Conservation (phyloP, 2,113 vertebrate species). For the Cryptomyrus ogoouensis region DNA sequence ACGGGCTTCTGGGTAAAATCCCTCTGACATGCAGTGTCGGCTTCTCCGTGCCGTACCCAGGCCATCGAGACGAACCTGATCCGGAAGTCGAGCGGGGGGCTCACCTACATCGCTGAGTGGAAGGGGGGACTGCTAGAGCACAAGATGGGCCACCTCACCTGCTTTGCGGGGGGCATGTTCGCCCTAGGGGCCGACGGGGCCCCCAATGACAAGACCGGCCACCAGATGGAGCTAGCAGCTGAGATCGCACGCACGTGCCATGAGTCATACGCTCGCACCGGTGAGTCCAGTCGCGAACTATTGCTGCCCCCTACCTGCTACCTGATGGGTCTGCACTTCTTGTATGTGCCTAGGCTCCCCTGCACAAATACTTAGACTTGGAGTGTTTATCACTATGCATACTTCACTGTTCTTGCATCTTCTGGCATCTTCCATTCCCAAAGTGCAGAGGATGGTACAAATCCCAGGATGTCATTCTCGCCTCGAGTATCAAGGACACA, state of each 20-base stretch:
- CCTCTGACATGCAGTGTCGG: neutral
- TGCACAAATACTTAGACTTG: neutral
- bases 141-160: conserved; percentile 98
- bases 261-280: conserved; percentile 86
- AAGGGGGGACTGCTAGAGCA: conserved; percentile 94
- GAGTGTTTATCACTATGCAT: neutral
- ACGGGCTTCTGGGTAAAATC: neutral
- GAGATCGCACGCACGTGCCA: conserved; percentile 95
- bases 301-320: neutral
- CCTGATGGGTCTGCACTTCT: neutral
- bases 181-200: conserved; percentile 88
- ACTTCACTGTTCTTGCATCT: neutral
- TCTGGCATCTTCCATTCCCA: neutral
- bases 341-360: neutral
- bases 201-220: conserved; percentile 73
- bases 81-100: conserved; percentile 79
- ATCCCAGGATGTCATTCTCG: neutral
- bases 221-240: conserved; percentile 87
- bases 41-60: conserved; percentile 47
- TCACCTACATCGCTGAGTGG: conserved; percentile 97
- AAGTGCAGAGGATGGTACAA: neutral
- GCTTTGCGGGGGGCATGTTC: conserved; percentile 97
- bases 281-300: conserved; percentile 53
- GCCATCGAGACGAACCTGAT: conserved; percentile 91
- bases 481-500: neutral